These are phyloP conservation scores for Samia ricini DNA, from an alignment of 1,140 invertebrate genomes.

Conservation along the genomic window DNA sequence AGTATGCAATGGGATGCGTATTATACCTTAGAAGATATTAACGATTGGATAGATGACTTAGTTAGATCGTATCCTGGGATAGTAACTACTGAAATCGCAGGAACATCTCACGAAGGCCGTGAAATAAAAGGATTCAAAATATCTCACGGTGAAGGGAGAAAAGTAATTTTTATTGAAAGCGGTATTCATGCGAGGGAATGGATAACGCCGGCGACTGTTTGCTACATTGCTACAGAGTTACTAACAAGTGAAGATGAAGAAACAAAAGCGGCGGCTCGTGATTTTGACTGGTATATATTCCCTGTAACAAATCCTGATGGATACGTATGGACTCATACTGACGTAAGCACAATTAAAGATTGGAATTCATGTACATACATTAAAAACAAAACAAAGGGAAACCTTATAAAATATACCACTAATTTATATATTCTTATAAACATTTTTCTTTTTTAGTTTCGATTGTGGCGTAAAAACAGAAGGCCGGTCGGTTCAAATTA, in stretches of 20 bases:
- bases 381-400: no score
- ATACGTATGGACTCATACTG: slow-evolving; percentile 79
- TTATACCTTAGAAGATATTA: slow-evolving; percentile 67
- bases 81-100: slow-evolving; percentile 72
- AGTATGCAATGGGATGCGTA: slow-evolving; percentile 75
- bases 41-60: slow-evolving; percentile 70
- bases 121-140: slow-evolving; percentile 81
- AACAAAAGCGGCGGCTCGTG: slow-evolving; percentile 71
- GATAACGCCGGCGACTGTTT: slow-evolving; percentile 81
- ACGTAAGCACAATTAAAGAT: slow-evolving; percentile 52
- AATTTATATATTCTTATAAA: no score
- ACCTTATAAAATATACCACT: no score
- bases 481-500: slow-evolving; percentile 45
- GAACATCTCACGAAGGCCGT: slow-evolving; percentile 78
- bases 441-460: slow-evolving; percentile 52
- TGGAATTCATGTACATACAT: neutral
- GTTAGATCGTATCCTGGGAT: slow-evolving; percentile 60
- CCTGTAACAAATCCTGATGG: slow-evolving; percentile 85
- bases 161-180: slow-evolving; percentile 73
- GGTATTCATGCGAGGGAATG: slow-evolving; percentile 85
- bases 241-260: slow-evolving; percentile 71
- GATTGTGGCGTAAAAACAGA: slow-evolving; percentile 84
- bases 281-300: slow-evolving; percentile 86
- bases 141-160: slow-evolving; percentile 75
- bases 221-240: slow-evolving; percentile 80